Conservation (phyloP, 2,888 invertebrate genomes). For the Eupithecia abbreviata region DNA sequence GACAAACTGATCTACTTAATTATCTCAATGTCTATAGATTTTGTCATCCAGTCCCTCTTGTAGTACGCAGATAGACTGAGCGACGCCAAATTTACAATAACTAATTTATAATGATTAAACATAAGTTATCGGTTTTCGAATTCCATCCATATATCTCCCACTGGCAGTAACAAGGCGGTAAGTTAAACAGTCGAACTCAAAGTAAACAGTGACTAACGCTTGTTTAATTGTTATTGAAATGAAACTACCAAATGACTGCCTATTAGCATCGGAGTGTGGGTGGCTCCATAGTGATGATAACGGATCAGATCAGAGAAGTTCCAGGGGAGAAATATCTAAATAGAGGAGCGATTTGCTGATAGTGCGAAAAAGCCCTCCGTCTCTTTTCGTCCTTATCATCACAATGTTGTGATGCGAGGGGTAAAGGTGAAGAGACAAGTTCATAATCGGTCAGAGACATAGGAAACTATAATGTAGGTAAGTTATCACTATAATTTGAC, state of each 20-base stretch:
- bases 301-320: not conserved
- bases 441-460: not conserved
- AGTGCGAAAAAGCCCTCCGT: not conserved
- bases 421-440: not conserved
- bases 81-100: not conserved
- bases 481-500: not conserved
- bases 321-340: not conserved
- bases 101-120: not conserved
- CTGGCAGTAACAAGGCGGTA: not conserved
- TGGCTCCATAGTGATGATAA: not conserved
- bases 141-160: not conserved
- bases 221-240: slow-evolving; percentile 39
- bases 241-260: not conserved
- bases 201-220: slow-evolving; percentile 41
- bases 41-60: not conserved
- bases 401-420: not conserved
- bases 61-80: not conserved
- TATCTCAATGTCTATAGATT: not conserved
- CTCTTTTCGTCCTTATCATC: too few species aligned
- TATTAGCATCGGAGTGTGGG: slow-evolving; percentile 17
- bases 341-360: not conserved
- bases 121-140: not conserved
- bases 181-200: slow-evolving; percentile 2
- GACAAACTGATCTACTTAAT: not conserved
- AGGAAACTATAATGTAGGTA: not conserved